phyloP scores from a whole-genome alignment of 2,113 vertebrate species.

The Rallus limicola region DNA sequence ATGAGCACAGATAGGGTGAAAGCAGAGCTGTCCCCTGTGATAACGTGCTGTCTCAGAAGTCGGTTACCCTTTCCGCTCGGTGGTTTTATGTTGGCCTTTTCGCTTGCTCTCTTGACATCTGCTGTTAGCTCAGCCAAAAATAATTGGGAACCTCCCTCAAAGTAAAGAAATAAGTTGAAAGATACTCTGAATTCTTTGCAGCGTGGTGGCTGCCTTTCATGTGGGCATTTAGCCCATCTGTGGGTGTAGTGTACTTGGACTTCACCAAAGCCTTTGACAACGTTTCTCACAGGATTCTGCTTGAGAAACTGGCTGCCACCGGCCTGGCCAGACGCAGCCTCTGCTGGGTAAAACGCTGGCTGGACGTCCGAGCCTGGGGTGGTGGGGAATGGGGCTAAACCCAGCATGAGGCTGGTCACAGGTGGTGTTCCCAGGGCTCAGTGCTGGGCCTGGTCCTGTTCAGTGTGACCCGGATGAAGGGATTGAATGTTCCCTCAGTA shows the following conservation, averaged over 20 bases:
- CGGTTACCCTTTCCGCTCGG: not conserved
- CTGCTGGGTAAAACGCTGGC: too few relatives aligned
- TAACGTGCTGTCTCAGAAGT: not conserved
- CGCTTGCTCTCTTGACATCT: not conserved
- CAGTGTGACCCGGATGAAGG: too few relatives aligned
- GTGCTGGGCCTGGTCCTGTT: too few relatives aligned
- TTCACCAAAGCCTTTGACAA: too few relatives aligned
- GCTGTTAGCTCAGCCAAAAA: constrained; percentile 21
- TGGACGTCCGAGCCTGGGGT: too few relatives aligned
- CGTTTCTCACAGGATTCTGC: too few relatives aligned
- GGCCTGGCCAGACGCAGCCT: too few relatives aligned
- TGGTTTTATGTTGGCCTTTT: not conserved
- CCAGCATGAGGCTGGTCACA: too few relatives aligned
- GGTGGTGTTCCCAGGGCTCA: too few relatives aligned
- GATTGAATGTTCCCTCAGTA: too few relatives aligned
- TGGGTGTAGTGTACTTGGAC: not conserved
- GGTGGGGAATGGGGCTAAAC: too few relatives aligned
- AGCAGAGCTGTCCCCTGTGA: not conserved
- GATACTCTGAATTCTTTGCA: not conserved
- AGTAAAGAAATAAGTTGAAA: constrained; percentile 31
- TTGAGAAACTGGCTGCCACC: too few relatives aligned
- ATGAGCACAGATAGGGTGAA: not conserved
- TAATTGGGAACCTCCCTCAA: constrained; percentile 55
- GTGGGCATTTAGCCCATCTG: not conserved
- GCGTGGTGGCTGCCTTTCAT: not conserved